phyloP scores from a whole-genome alignment of 1,140 invertebrate genomes.

The Drosophila truncata region DNA sequence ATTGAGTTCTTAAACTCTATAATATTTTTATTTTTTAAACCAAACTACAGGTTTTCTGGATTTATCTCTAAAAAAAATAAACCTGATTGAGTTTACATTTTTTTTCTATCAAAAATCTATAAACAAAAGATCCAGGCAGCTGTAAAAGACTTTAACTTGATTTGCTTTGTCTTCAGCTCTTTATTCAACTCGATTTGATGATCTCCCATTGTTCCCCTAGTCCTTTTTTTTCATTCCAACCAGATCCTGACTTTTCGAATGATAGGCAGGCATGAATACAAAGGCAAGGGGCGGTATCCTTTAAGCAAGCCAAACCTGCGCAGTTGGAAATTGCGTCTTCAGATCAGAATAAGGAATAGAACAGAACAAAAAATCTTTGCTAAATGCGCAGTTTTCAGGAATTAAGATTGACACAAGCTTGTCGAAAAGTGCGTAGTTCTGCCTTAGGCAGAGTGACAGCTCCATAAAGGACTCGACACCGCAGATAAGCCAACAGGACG shows the following conservation, averaged over 20 bases:
- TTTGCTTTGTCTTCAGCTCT: slow-evolving; percentile 8
- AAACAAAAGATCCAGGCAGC: slow-evolving; percentile 23
- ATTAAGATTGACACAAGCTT: slow-evolving; percentile 24
- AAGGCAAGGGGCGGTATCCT: slow-evolving; percentile 1
- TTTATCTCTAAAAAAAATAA: background rate
- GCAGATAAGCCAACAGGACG: slow-evolving; percentile 65
- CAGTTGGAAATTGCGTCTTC: slow-evolving; percentile 66
- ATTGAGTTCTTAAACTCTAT: background rate
- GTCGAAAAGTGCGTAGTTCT: slow-evolving; percentile 47
- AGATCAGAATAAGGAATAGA: background rate
- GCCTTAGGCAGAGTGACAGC: slow-evolving; percentile 66
- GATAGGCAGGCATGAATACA: slow-evolving; percentile 14
- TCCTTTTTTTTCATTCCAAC: background rate
- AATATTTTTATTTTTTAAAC: background rate
- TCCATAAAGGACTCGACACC: slow-evolving; percentile 72
- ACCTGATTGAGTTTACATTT: background rate
- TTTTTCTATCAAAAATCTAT: background rate
- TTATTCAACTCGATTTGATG: slow-evolving; percentile 28
- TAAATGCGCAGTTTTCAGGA: slow-evolving; percentile 58
- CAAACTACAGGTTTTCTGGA: background rate
- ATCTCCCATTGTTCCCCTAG: slow-evolving; percentile 19
- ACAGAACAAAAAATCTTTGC: background rate
- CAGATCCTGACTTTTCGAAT: slow-evolving; percentile 55
- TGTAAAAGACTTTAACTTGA: slow-evolving; percentile 50
- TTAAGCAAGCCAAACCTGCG: slow-evolving; percentile 57